Percentiles rank a stretch among this genome's conserved stretches.
These are phyloP conservation scores for Carassius carassius DNA, from an alignment of 2,113 vertebrate species.

Conservation along the genomic window DNA sequence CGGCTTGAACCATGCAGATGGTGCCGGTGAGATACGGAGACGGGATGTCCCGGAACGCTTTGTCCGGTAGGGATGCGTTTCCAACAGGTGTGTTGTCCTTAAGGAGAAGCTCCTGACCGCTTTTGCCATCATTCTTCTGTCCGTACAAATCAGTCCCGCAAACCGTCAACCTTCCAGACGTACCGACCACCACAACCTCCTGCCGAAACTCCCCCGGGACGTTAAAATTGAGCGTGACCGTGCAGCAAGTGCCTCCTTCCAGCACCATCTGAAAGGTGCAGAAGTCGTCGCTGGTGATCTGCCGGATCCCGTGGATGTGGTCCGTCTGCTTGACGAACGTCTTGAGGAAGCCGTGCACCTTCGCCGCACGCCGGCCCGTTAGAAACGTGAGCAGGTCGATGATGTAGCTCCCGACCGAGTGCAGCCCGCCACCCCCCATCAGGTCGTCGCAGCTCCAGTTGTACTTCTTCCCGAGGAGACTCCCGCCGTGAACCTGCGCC, in stretches of 20 bases:
- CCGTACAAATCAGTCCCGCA: slow-evolving; percentile 90
- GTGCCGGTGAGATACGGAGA: slow-evolving; percentile 92
- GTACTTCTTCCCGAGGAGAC: slow-evolving; percentile 96
- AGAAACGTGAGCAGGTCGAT: slow-evolving; percentile 96
- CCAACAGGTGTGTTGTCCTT: slow-evolving; percentile 89
- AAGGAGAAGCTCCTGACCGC: slow-evolving; percentile 85
- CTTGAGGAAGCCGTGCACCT: slow-evolving; percentile 94
- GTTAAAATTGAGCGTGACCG: slow-evolving; percentile 96
- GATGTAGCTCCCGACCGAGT: slow-evolving; percentile 97
- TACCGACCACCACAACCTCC: slow-evolving; percentile 91
- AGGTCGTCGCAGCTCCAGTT: slow-evolving; percentile 99
- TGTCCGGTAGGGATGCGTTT: slow-evolving; percentile 89
- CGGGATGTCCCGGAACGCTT: slow-evolving; percentile 95
- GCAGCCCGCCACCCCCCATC: slow-evolving; percentile 96
- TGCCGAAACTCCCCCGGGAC: slow-evolving; percentile 94
- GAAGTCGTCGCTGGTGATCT: slow-evolving; percentile 99
- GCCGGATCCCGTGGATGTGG: slow-evolving; percentile 94
- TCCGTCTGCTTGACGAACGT: slow-evolving; percentile 98
- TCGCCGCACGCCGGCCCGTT: slow-evolving; percentile 88
- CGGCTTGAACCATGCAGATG: slow-evolving; percentile 96
- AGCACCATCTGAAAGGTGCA: slow-evolving; percentile 98
- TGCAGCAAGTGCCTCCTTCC: slow-evolving; percentile 93
- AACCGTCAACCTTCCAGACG: slow-evolving; percentile 83
- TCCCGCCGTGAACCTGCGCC: slow-evolving; percentile 94
- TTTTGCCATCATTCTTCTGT: slow-evolving; percentile 83